Evolutionary conservation across 2,797 vertebrate species (phyloP).

Genomic region (Syndactyla subalaris): DNA sequence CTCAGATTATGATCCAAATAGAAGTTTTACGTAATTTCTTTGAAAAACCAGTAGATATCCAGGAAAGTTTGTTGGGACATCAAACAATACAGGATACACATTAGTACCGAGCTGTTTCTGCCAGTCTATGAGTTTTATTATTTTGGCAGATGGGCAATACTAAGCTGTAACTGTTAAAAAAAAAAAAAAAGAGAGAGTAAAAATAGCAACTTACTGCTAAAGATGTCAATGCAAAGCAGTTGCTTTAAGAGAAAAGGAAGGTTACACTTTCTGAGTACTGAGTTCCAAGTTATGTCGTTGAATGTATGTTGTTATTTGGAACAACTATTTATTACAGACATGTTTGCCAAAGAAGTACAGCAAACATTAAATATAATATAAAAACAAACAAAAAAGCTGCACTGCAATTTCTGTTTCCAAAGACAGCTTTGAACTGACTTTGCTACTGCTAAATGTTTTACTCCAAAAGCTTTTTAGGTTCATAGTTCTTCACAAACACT

Average conservation of each 20-base stretch:
- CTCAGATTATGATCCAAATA: not conserved
- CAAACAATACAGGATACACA: not conserved
- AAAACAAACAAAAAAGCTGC: not conserved
- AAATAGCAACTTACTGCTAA: not conserved
- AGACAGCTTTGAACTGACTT: conserved; percentile 41
- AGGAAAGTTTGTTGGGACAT: not conserved
- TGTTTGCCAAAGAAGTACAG: not conserved
- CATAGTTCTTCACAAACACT: conserved; percentile 51
- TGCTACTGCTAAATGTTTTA: conserved; percentile 36
- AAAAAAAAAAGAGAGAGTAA: not conserved
- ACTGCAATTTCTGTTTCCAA: not conserved
- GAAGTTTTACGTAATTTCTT: not conserved
- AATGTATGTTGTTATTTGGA: not conserved
- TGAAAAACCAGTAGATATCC: not conserved
- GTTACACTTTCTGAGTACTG: not conserved
- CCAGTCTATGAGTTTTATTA: not conserved
- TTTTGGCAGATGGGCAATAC: not conserved
- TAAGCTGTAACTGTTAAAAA: not conserved
- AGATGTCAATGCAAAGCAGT: not conserved
- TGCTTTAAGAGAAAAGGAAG: not conserved
- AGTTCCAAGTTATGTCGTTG: not conserved
- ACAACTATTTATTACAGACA: not conserved
- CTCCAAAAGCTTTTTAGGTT: conserved; percentile 52
- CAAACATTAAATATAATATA: not conserved
- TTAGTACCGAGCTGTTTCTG: not conserved